Base-by-base conservation (phyloP, 2,888 invertebrate genomes). In the Formica aserva region DNA sequence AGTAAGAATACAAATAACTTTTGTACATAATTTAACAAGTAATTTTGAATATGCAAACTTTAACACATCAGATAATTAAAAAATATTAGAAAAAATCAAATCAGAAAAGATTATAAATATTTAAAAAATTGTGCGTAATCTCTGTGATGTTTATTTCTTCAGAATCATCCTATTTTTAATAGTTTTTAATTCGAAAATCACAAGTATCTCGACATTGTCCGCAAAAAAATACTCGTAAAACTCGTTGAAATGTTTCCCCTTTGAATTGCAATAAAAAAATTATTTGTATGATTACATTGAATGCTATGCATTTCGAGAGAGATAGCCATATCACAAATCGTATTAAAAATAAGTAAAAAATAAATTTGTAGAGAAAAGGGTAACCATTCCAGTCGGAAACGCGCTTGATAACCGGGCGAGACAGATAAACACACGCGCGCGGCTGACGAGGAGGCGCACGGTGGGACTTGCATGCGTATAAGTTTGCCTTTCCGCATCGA, bases 401-500 rank as follows among this genome's bases (percentile, higher is more conserved):
- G 32, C 35, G 22, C 41, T 60, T 41, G 77, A 52, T 78, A 52
- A 83, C 66, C 75, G 82, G 45, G 84, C 76, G 74, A 84, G 84
- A 74, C 32, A 41, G 63, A 74, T 57, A 65, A 65, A 60, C 74
- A 8, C 55, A n/a, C 13, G 55, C 52, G 66, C 52, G 35, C n/a
- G 52, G 77, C 55, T 75, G 75, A 63, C 63, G 66, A 38, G 26
- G 48, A 63, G 18, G n/a, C 13, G 80, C 45, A 22, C 6, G 65
- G 57, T 55, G 35, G 84, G 76, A 55, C 45, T 80, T 41, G 77
- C 32, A 77, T 57, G 67, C 48, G 78, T 60, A 71, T 80, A 71
- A 89, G 91, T 92, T 92, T 92, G 91, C 93, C 91, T 92, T 91
- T 91, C 86, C 90, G 89, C 89, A 90, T 88, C 84, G 89, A 89